phyloP scores from a whole-genome alignment of 2,113 vertebrate genomes.

The Australoheros scitulus region DNA sequence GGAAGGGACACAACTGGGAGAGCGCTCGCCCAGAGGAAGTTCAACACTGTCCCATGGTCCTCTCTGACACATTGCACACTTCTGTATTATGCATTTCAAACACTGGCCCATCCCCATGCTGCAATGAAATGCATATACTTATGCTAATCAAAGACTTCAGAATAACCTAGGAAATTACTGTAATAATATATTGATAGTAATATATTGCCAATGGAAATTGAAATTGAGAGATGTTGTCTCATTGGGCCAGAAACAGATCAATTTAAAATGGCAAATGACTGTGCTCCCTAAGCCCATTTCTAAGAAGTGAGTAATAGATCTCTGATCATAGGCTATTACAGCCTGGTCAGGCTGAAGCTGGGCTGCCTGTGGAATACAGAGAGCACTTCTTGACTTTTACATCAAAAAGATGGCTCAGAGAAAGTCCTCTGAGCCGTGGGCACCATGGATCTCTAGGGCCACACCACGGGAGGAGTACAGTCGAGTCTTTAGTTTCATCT shows the following conservation, averaged over 20 bases:
- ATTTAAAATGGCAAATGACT: slow-evolving; percentile 68
- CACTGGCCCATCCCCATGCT: not conserved
- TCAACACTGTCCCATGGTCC: slow-evolving; percentile 41
- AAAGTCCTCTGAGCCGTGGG: slow-evolving; percentile 50
- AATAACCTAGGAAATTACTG: slow-evolving; percentile 41
- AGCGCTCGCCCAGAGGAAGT: slow-evolving; percentile 54
- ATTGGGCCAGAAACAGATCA: slow-evolving; percentile 53
- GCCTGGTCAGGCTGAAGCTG: slow-evolving; percentile 51
- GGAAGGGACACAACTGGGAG: slow-evolving; percentile 59
- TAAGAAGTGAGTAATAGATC: slow-evolving; percentile 67
- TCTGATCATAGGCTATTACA: slow-evolving; percentile 70
- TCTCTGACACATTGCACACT: slow-evolving; percentile 35
- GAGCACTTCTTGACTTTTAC: slow-evolving; percentile 66
- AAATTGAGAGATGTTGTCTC: slow-evolving; percentile 61
- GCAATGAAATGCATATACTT: slow-evolving; percentile 51
- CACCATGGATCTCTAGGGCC: slow-evolving; percentile 45
- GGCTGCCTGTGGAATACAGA: slow-evolving; percentile 62
- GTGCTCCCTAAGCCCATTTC: slow-evolving; percentile 53
- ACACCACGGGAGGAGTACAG: slow-evolving; percentile 37
- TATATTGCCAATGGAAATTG: slow-evolving; percentile 43
- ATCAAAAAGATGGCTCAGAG: slow-evolving; percentile 72
- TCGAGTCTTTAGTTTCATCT: slow-evolving; percentile 55
- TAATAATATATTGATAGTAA: slow-evolving; percentile 54
- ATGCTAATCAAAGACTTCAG: slow-evolving; percentile 50
- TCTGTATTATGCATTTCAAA: slow-evolving; percentile 40